Conservation (phyloP, 2,888 invertebrate genomes). For the Mythimna albipuncta region DNA sequence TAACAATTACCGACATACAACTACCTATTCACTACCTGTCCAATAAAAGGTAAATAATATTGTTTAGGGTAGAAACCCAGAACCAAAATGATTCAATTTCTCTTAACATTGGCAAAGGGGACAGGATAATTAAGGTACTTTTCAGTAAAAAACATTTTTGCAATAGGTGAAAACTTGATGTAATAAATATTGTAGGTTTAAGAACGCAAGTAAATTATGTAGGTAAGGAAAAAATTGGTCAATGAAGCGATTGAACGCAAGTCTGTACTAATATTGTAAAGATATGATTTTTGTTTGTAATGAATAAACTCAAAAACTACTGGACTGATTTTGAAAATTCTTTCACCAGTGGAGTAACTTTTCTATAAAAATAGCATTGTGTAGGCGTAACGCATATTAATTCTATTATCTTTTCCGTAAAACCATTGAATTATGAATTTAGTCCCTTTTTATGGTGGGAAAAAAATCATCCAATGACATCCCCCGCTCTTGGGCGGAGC, state of each 20-base stretch:
- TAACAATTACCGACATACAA: not conserved
- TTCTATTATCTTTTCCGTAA: too few species aligned
- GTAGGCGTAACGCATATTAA: too few species aligned
- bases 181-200: not conserved
- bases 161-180: not conserved
- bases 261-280: too few species aligned
- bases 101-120: not conserved
- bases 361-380: too few species aligned
- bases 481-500: too few species aligned
- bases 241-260: not conserved
- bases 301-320: too few species aligned
- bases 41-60: conserved; percentile 2
- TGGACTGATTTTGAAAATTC: too few species aligned
- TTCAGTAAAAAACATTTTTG: not conserved
- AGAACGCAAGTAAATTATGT: not conserved
- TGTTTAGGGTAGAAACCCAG: conserved; percentile 21
- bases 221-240: not conserved
- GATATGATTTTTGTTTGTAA: too few species aligned
- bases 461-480: too few species aligned
- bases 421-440: too few species aligned
- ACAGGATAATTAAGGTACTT: conserved; percentile 14
- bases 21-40: not conserved
- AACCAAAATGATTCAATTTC: conserved; percentile 15
- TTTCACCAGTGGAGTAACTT: too few species aligned
- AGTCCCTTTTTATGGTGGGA: too few species aligned